Base-by-base conservation (phyloP, 2,113 vertebrate species). In the Lagopus leucura region DNA sequence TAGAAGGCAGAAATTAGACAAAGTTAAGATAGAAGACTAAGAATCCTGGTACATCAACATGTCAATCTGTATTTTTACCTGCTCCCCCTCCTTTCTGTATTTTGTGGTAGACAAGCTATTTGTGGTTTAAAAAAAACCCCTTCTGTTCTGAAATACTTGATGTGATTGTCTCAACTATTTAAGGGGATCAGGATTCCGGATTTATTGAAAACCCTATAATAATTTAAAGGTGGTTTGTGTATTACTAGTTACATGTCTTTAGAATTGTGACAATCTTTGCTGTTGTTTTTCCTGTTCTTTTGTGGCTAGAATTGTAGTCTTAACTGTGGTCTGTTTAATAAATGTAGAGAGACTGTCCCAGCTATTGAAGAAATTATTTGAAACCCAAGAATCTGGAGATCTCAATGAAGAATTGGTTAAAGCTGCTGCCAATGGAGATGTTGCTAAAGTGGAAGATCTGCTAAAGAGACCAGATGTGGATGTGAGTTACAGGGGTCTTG, bases 341-440 rank as follows among this genome's bases (percentile, higher is more conserved):
- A 95, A 95, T 96, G 30, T 88, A 99, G 99, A 99, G 97, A 99
- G 99, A 86, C 97, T 99, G 61, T 99, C 99, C 55, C 99, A 99
- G 96, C 97, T 99, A 50, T 97, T 99, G 96, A 99, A 99, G 97
- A 99, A 99, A 94, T 96, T 99, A 63, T 99, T 99, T 96, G 99
- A 99, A 98, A 99, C 99, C 5, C 99, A 99, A 95, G 99, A 99
- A 96, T 99, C 99, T 9, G 99, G 99, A 73, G 99, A 99, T 96
- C 99, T 99, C 92, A 99, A 99, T 79, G 99, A 99, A 97, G 99
- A 99, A 96, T 96, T 99, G 94, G 99, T 99, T 95, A 99, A 99
- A 97, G 99, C 99, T 69, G 99, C 99, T 81, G 99, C 99, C 79
- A 99, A 99, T 88, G 99, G 99, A 87, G 99, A 99, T 58, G 98